These are phyloP conservation scores for Marmota flaviventris DNA, from an alignment of 2,113 vertebrate genomes.

Conservation along the genomic window DNA sequence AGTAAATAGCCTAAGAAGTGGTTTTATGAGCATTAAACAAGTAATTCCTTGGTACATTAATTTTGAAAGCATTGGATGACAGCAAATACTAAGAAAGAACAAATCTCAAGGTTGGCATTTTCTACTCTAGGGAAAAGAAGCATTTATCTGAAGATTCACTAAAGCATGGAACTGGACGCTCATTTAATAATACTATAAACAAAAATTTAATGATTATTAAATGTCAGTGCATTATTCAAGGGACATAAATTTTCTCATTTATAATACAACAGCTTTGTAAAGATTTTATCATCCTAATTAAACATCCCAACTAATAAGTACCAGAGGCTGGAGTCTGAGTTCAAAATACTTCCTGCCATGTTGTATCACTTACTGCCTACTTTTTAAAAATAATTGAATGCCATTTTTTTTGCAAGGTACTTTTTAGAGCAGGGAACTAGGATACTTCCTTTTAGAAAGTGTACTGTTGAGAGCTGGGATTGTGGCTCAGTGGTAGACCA, in stretches of 20 bases:
- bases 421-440: neutral
- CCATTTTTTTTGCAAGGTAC: neutral
- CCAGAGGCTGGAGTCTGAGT: neutral
- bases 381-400: constrained; percentile 27
- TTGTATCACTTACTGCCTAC: neutral
- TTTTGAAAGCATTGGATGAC: constrained; percentile 66
- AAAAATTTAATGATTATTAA: constrained; percentile 53
- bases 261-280: constrained; percentile 40
- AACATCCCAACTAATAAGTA: constrained; percentile 52
- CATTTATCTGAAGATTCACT: constrained; percentile 51
- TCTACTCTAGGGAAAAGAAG: constrained; percentile 52
- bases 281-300: constrained; percentile 63
- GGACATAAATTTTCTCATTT: constrained; percentile 63
- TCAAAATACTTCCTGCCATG: neutral
- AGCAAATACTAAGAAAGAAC: constrained; percentile 62
- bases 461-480: neutral
- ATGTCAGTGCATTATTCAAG: constrained; percentile 44
- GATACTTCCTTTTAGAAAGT: neutral
- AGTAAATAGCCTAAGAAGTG: constrained; percentile 76
- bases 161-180: constrained; percentile 55
- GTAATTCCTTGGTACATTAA: constrained; percentile 76
- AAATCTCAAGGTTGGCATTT: constrained; percentile 66
- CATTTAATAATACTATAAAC: constrained; percentile 63
- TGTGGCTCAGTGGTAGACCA: too few relatives aligned
- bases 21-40: constrained; percentile 75